Conservation (phyloP, 2,113 vertebrate genomes). For the Elanus axillaris region DNA sequence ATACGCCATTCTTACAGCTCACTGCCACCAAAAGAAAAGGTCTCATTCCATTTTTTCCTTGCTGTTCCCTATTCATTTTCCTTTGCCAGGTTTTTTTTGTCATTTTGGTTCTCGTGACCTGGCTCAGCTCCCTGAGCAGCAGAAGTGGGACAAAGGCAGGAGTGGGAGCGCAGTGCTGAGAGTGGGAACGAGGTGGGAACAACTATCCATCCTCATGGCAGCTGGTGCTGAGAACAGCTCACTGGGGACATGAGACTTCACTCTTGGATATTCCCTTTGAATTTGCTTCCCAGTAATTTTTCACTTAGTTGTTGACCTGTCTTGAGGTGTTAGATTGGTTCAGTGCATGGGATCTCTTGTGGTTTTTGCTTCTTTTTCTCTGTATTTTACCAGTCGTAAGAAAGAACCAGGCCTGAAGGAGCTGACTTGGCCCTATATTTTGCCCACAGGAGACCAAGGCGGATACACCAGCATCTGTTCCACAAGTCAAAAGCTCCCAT, state of each 20-base stretch:
- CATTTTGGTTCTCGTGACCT: background rate
- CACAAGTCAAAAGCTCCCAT: background rate
- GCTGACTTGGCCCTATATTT: background rate
- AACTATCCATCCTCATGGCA: background rate
- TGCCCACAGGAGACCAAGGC: background rate
- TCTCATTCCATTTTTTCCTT: background rate
- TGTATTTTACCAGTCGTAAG: background rate
- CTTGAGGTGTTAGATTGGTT: background rate
- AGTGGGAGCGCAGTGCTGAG: background rate
- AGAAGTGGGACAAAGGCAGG: conserved; percentile 20
- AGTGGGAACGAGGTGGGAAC: background rate
- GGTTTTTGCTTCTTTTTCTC: background rate
- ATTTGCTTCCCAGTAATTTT: background rate
- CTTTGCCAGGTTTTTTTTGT: conserved; percentile 27
- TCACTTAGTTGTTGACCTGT: background rate
- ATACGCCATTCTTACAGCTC: conserved; percentile 41
- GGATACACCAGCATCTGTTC: background rate
- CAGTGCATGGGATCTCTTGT: background rate
- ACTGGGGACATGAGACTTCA: background rate
- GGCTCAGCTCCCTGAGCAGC: background rate
- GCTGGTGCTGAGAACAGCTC: background rate
- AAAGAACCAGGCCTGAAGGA: background rate
- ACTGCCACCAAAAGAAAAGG: conserved; percentile 31
- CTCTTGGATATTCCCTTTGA: background rate
- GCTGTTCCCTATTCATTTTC: background rate